A percentile compares a stretch with the other conserved stretches of the same genome.
phyloP scores from a whole-genome alignment of 2,888 invertebrate species.

The Artemia sinica region DNA sequence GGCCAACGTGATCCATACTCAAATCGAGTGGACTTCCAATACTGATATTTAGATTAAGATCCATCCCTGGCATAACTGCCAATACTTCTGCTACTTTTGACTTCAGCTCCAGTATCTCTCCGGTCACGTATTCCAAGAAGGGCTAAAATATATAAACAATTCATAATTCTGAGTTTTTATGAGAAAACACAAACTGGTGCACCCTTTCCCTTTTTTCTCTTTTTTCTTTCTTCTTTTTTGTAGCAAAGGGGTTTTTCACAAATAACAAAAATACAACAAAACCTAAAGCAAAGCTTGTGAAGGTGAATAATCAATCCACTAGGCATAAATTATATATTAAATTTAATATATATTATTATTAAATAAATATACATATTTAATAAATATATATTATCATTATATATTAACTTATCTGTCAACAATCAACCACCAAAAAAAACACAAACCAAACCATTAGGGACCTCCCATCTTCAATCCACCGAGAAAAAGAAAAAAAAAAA shows the following conservation, averaged over 20 bases:
- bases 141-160: constrained; percentile 13
- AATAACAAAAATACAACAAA: not conserved
- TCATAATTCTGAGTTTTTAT: not conserved
- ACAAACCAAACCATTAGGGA: too few relatives aligned
- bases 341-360: too few relatives aligned
- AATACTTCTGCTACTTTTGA: constrained; percentile 77
- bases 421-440: too few relatives aligned
- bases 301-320: too few relatives aligned
- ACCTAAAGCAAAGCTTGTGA: not conserved
- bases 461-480: too few relatives aligned
- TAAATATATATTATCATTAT: too few relatives aligned
- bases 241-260: not conserved
- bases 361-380: too few relatives aligned
- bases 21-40: not conserved
- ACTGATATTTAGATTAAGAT: not conserved
- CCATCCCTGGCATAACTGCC: constrained; percentile 57
- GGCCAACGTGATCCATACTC: not conserved
- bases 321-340: too few relatives aligned
- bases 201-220: not conserved
- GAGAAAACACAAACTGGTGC: not conserved
- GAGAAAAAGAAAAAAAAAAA: too few relatives aligned
- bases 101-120: constrained; percentile 77
- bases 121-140: constrained; percentile 66
- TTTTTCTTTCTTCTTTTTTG: not conserved
- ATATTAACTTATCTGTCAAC: too few relatives aligned